A percentile compares a stretch with the other conserved stretches of the same genome.
Evolutionary conservation across 2,888 invertebrate species (phyloP).

Genomic region (Pocota personata): DNA sequence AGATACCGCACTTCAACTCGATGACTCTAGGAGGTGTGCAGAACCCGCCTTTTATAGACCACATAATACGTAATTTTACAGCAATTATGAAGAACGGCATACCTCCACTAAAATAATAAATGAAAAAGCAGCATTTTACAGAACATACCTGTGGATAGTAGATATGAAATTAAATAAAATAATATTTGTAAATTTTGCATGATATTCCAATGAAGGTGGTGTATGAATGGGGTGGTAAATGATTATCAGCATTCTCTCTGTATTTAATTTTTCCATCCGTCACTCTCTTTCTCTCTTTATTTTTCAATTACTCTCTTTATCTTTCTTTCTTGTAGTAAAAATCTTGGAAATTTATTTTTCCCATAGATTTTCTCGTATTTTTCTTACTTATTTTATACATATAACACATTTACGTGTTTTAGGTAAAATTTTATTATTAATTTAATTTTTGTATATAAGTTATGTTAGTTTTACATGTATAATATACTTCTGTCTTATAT

Average conservation of each 20-base stretch:
- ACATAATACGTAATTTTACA: too few species aligned
- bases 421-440: constrained; percentile 64
- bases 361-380: background rate
- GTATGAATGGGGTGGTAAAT: constrained; percentile 57
- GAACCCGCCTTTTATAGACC: too few species aligned
- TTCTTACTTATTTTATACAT: constrained; percentile 38
- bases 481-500: constrained; percentile 73
- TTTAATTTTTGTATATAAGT: constrained; percentile 69
- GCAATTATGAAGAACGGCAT: background rate
- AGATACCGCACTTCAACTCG: too few species aligned
- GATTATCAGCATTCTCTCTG: constrained; percentile 60
- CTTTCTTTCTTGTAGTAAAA: constrained; percentile 3
- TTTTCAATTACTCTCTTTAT: constrained; percentile 7
- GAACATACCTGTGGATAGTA: background rate
- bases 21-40: too few species aligned
- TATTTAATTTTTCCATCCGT: constrained; percentile 23
- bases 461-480: constrained; percentile 70
- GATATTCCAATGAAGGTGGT: constrained; percentile 47
- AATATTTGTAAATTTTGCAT: constrained; percentile 18
- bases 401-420: constrained; percentile 53
- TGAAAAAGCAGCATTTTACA: constrained; percentile 1
- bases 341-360: background rate
- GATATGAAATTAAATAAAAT: background rate
- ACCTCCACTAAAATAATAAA: background rate
- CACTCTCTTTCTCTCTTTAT: constrained; percentile 3